These are phyloP conservation scores for Heliothis peltigera DNA, from an alignment of 2,888 invertebrate genomes.

Conservation along the genomic window DNA sequence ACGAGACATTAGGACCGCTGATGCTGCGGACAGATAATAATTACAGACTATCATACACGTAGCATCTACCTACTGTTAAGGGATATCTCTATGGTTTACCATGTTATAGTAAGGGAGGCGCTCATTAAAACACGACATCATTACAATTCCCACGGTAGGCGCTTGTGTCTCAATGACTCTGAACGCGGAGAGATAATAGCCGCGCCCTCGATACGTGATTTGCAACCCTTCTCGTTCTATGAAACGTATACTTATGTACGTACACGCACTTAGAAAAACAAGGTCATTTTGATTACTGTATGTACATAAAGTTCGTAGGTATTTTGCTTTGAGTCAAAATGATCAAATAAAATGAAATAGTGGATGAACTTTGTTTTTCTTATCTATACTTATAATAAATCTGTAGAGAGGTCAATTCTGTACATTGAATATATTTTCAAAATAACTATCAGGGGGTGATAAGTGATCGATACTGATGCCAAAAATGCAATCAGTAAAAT, in stretches of 20 bases:
- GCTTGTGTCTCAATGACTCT: constrained; percentile 43
- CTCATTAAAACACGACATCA: constrained; percentile 56
- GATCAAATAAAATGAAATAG: no score
- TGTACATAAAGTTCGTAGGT: no score
- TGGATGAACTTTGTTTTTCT: no score
- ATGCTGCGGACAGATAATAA: no score
- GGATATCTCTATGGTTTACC: constrained; percentile 35
- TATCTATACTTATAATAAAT: no score
- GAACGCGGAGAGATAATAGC: constrained; percentile 38
- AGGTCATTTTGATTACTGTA: neutral
- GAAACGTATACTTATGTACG: neutral
- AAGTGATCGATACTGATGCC: no score
- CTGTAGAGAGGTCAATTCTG: no score
- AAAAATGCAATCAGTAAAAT: no score
- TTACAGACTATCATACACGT: neutral
- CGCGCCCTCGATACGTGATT: constrained; percentile 41
- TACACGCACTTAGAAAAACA: neutral
- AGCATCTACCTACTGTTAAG: constrained; percentile 6
- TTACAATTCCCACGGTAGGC: constrained; percentile 46
- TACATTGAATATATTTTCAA: no score
- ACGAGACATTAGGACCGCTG: no score
- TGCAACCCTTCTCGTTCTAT: constrained; percentile 23
- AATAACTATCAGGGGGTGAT: no score
- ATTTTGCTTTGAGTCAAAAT: no score
- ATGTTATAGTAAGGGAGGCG: constrained; percentile 14